Evolutionary conservation across 2,888 invertebrate genomes (phyloP).

Genomic region (Mongoloraphidia duomilia): DNA sequence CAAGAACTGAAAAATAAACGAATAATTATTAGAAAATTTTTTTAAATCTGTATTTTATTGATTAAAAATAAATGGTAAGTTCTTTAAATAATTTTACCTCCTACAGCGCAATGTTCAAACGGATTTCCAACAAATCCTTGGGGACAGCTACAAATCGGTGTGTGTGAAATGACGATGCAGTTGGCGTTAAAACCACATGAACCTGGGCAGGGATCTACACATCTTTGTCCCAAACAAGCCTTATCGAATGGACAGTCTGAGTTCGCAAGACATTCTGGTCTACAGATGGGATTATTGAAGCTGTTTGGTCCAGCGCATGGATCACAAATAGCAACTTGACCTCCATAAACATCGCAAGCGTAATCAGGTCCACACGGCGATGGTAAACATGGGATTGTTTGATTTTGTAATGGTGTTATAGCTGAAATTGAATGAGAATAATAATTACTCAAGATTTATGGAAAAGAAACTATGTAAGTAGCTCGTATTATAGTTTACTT

Average conservation of each 20-base stretch:
- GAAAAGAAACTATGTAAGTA: not conserved
- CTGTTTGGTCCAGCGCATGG: constrained; percentile 56
- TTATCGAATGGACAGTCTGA: constrained; percentile 66
- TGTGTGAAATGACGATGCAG: constrained; percentile 55
- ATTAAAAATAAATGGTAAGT: not conserved
- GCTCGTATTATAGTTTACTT: constrained; percentile 20
- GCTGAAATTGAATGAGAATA: constrained; percentile 11
- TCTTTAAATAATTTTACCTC: constrained; percentile 27
- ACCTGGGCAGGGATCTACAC: constrained; percentile 65
- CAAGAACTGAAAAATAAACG: constrained; percentile 26
- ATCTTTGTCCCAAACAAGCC: constrained; percentile 60
- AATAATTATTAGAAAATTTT: not conserved
- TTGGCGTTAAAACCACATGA: constrained; percentile 62
- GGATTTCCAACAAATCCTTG: constrained; percentile 58
- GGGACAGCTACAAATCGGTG: constrained; percentile 57
- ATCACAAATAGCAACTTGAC: constrained; percentile 65
- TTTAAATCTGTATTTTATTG: not conserved
- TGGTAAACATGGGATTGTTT: constrained; percentile 55
- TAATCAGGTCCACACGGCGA: constrained; percentile 60
- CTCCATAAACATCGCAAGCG: constrained; percentile 54
- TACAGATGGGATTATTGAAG: constrained; percentile 54
- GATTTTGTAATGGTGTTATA: constrained; percentile 36
- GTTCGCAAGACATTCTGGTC: constrained; percentile 69
- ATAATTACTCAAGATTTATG: constrained; percentile 1
- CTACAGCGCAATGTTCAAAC: constrained; percentile 54